Evolutionary conservation across 2,113 vertebrate genomes (phyloP), one percentile per base, ranked within the genome.

Genomic region (Microtus richardsoni): DNA sequence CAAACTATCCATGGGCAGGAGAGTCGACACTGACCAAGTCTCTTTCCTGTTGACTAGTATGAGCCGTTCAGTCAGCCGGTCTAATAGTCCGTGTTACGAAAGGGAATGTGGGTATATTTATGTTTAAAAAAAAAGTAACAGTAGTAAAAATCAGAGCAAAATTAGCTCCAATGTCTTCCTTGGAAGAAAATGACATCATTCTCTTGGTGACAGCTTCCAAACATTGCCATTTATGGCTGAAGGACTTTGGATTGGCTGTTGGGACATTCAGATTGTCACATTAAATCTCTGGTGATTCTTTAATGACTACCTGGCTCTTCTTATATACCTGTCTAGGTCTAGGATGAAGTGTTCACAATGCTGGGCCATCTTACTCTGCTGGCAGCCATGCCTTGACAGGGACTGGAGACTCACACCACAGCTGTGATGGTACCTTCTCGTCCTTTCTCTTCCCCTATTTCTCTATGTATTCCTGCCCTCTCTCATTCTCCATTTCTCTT

Each of bases 41-140:
- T 7, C 26, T 19, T 88, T 87, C 68, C n/a, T 39, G 7, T 24
- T 85, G 12, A 87, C 90, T 77, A 77, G 30, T 79, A 24, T 68
- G 70, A 16, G 91, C 4, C 47, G 60, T 91, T 44, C 52, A 91
- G 44, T 84, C 74, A 91, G 73, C 22, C 11, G 64, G 47, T 95
- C 73, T 58, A 33, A 24, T 28, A 7, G 33, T 39, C 36, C 36
- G 16, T 14, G 33, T 64, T 70, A 80, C 54, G 52, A 52, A 77
- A 89, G 19, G 62, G 28, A 92, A 28, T 95, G 71, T 58, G 90
- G 12, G 36, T 85, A 21, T 47, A 28, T 96, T 92, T 79, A 62
- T 17, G 44, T 26, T 36, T n/a, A n/a, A 39, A 71, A 92, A 88
- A 17, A 71, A 30, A 89, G 71, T 41, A 11, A 94, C 73, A 93